These are phyloP conservation scores for Drosophila diplacantha DNA, from an alignment of 2,888 invertebrate species.

Conservation along the genomic window DNA sequence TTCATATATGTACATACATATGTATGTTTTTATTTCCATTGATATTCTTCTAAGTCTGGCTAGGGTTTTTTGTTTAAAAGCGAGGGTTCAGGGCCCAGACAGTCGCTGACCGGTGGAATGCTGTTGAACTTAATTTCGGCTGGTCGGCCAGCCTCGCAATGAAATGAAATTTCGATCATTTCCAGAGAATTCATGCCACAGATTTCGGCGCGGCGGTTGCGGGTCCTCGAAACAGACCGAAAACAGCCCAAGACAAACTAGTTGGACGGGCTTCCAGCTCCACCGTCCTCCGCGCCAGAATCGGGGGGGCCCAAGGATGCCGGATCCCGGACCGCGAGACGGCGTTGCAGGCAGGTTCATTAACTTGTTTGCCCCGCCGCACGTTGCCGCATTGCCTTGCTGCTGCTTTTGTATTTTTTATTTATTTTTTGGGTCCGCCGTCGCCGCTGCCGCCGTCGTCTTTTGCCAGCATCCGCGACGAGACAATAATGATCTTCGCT, in stretches of 20 bases:
- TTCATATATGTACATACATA: no score
- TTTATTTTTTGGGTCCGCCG: slow-evolving; percentile 25
- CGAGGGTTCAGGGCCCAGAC: slow-evolving; percentile 36
- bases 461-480: slow-evolving; percentile 57
- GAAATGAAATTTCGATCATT: slow-evolving; percentile 69
- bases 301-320: slow-evolving; percentile 51
- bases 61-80: slow-evolving; percentile 22
- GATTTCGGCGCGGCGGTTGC: slow-evolving; percentile 49
- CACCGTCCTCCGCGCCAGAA: slow-evolving; percentile 4
- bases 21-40: background rate
- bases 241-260: slow-evolving; percentile 47
- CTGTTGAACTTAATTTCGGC: slow-evolving; percentile 64
- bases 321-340: slow-evolving; percentile 30
- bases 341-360: slow-evolving; percentile 57
- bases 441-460: slow-evolving; percentile 24
- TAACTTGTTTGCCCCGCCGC: slow-evolving; percentile 62
- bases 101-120: slow-evolving; percentile 56
- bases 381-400: slow-evolving; percentile 16
- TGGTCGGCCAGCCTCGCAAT: slow-evolving; percentile 42
- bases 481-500: slow-evolving; percentile 70
- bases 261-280: slow-evolving; percentile 55
- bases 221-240: slow-evolving; percentile 30
- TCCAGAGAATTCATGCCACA: slow-evolving; percentile 70
- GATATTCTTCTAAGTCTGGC: slow-evolving; percentile 32
- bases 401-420: background rate